Percentiles rank a stretch among this genome's conserved stretches.
phyloP scores from a whole-genome alignment of 2,888 invertebrate species.

The Stictocephala bisonia region DNA sequence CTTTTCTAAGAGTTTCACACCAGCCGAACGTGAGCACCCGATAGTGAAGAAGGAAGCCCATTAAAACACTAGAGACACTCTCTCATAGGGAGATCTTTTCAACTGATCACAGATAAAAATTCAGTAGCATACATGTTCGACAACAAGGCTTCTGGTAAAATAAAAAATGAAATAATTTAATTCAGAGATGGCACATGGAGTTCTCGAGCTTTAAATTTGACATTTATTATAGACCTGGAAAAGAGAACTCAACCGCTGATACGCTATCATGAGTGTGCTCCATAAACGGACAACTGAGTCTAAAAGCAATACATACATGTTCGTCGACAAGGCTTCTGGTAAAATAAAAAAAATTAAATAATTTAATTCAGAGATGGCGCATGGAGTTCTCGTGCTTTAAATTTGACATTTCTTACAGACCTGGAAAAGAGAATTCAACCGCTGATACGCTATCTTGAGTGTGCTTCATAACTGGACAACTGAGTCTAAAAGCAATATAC shows the following conservation, averaged over 20 bases:
- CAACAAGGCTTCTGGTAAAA: slow-evolving; percentile 20
- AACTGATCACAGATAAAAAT: slow-evolving; percentile 27
- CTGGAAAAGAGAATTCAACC: slow-evolving; percentile 50
- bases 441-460: slow-evolving; percentile 10
- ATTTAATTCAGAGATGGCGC: slow-evolving; percentile 48
- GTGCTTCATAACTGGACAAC: too few relatives aligned
- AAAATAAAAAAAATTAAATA: too few relatives aligned
- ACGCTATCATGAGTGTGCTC: too few relatives aligned
- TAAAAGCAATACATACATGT: too few relatives aligned
- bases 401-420: slow-evolving; percentile 48
- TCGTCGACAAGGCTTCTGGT: too few relatives aligned
- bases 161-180: slow-evolving; percentile 38
- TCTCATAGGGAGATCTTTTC: slow-evolving; percentile 6
- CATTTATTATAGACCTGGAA: slow-evolving; percentile 3
- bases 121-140: slow-evolving; percentile 36
- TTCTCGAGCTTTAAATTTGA: neutral
- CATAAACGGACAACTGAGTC: too few relatives aligned
- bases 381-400: slow-evolving; percentile 47
- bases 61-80: slow-evolving; percentile 23
- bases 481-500: slow-evolving; percentile 38
- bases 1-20: slow-evolving; percentile 26
- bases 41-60: slow-evolving; percentile 38
- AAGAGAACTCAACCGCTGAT: too few relatives aligned
- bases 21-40: slow-evolving; percentile 2
- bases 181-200: slow-evolving; percentile 30